A percentile compares a stretch with the other conserved stretches of the same genome.
phyloP scores from a whole-genome alignment of 1,140 invertebrate species.

The Drosophila quadrilineata region DNA sequence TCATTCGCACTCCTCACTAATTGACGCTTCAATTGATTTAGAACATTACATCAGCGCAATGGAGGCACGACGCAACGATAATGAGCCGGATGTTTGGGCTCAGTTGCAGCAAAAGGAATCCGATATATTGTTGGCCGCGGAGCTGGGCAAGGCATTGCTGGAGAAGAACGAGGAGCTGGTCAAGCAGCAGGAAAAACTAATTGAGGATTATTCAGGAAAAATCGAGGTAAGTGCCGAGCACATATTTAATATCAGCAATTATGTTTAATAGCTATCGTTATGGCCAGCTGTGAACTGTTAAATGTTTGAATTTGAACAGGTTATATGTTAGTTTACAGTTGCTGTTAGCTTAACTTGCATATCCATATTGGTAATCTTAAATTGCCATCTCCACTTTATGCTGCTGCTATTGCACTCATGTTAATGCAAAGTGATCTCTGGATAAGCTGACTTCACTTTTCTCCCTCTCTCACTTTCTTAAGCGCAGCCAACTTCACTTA shows the following conservation, averaged over 20 bases:
- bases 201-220: conserved; percentile 95
- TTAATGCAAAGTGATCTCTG: too few relatives aligned
- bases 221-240: conserved; percentile 92
- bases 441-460: too few relatives aligned
- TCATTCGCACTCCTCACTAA: conserved; percentile 58
- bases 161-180: conserved; percentile 96
- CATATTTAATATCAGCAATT: background rate
- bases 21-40: conserved; percentile 80
- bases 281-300: too few relatives aligned
- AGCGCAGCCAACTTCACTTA: too few relatives aligned
- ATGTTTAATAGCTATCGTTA: too few relatives aligned
- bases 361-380: too few relatives aligned
- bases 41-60: conserved; percentile 84
- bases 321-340: too few relatives aligned
- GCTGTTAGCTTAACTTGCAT: too few relatives aligned
- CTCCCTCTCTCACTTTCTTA: too few relatives aligned
- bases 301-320: too few relatives aligned
- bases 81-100: conserved; percentile 88
- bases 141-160: conserved; percentile 95
- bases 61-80: conserved; percentile 81
- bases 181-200: conserved; percentile 90
- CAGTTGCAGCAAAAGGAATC: conserved; percentile 95
- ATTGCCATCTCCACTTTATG: too few relatives aligned
- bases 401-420: too few relatives aligned
- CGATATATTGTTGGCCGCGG: conserved; percentile 95